A percentile compares a stretch with the other conserved stretches of the same genome.
Evolutionary conservation across 1,140 invertebrate species (phyloP).

Genomic region (Scaptomyza graminum): DNA sequence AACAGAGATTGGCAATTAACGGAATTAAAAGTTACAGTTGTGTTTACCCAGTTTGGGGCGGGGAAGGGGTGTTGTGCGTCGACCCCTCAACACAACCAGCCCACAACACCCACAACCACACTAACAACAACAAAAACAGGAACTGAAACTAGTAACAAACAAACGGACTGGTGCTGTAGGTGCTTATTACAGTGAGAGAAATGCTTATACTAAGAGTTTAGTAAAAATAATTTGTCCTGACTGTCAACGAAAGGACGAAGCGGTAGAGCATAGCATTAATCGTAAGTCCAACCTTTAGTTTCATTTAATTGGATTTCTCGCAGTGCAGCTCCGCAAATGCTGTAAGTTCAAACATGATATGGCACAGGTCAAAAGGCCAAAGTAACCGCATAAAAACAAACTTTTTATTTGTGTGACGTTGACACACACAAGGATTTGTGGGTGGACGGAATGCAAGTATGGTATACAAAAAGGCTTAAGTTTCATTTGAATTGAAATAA

Average conservation of each 20-base stretch:
- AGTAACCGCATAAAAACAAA: conserved; percentile 73
- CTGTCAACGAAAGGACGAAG: too few relatives aligned
- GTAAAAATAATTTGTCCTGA: too few relatives aligned
- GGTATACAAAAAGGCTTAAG: conserved; percentile 70
- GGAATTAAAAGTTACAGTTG: conserved; percentile 83
- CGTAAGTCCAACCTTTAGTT: too few relatives aligned
- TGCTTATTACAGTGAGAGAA: conserved; percentile 54
- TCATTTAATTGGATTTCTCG: conserved; percentile 13
- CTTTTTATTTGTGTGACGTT: conserved; percentile 41
- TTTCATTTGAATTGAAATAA: conserved; percentile 69
- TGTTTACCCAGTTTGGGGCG: conserved; percentile 59
- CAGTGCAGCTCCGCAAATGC: conserved; percentile 55
- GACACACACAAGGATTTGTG: not conserved
- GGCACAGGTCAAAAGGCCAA: conserved; percentile 65
- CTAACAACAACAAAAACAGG: conserved; percentile 36
- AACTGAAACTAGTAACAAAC: conserved; percentile 51
- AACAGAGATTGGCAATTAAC: conserved; percentile 84
- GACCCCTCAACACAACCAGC: not conserved
- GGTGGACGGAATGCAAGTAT: conserved; percentile 25
- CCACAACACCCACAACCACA: conserved; percentile 11
- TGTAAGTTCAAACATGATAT: conserved; percentile 60
- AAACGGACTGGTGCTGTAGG: conserved; percentile 41
- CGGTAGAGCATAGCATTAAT: too few relatives aligned
- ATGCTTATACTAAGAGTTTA: not conserved
- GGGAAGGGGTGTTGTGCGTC: not conserved